phyloP scores from a whole-genome alignment of 1,140 invertebrate genomes.

The Meloidogyne hapla region DNA sequence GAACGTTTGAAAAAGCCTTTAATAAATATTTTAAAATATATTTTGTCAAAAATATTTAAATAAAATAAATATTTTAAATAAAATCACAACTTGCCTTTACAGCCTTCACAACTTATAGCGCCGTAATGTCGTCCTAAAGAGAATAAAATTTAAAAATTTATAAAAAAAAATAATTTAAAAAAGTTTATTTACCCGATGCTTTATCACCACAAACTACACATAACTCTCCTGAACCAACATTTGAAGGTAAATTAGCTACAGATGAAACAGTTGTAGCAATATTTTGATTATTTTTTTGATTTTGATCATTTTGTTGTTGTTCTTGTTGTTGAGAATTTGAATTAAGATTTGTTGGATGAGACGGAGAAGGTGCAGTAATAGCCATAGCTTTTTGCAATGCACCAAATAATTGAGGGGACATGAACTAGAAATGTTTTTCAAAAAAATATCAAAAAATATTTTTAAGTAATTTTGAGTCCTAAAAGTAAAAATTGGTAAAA shows the following conservation, averaged over 20 bases:
- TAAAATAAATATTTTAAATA: not conserved
- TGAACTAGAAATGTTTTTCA: not conserved
- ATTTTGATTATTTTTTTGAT: not conserved
- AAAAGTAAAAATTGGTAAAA: too few relatives aligned
- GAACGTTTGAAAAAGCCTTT: slow-evolving; percentile 58
- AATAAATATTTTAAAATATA: too few relatives aligned
- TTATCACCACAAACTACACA: slow-evolving; percentile 46
- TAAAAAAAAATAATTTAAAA: not conserved
- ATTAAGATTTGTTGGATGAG: not conserved
- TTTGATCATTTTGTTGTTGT: slow-evolving; percentile 5
- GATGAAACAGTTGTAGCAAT: not conserved
- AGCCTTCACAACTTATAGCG: slow-evolving; percentile 72
- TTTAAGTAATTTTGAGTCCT: too few relatives aligned
- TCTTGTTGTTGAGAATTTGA: not conserved
- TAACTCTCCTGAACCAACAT: slow-evolving; percentile 30
- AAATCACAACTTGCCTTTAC: slow-evolving; percentile 71
- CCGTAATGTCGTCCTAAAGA: slow-evolving; percentile 56
- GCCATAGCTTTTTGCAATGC: slow-evolving; percentile 6
- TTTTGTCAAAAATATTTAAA: too few relatives aligned
- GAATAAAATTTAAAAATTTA: slow-evolving; percentile 11
- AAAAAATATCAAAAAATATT: too few relatives aligned
- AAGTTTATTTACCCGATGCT: slow-evolving; percentile 31
- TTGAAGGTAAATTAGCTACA: slow-evolving; percentile 3
- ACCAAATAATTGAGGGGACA: slow-evolving; percentile 14
- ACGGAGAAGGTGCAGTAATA: not conserved